Evolutionary conservation across 1,140 invertebrate species (phyloP), one percentile per base, ranked within the genome.

Genomic region (Zophobas morio): DNA sequence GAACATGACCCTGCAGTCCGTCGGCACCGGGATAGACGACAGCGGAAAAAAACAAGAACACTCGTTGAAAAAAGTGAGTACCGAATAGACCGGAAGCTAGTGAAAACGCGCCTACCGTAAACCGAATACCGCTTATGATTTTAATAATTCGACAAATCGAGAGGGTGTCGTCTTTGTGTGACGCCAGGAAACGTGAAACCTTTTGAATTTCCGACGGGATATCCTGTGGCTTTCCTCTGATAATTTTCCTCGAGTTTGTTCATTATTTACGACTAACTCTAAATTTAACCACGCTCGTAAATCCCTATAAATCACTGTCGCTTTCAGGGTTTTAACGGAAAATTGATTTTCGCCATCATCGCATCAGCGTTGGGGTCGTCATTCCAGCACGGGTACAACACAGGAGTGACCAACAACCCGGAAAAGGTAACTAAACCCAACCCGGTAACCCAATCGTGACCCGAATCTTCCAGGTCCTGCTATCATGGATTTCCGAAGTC

Each of bases 371-470:
- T 95, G 49, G 91, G 96, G 60, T 96, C 95, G 0, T 91, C 94
- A 1, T 97, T 97, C 85, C 95, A 97, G 84, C 95, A 97, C 89
- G 96, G 96, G 4, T 97, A 96, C 88, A 96, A 97, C 84, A 96
- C 94, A 1, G 96, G 95, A 1, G 95, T 96, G 6, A 89, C 97
- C 42, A 96, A 97, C 84, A 90, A 94, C 32, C 94, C 96, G n/a
- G 90, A 93, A 87, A 84, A 86, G 81, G 94, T 96, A 88, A 89
- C 42, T 20, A 20, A 20, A 20, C 20, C 20, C 20, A 20, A 20
- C 20, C 20, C 20, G 20, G 20, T 20, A 20, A 20, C 20, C 20
- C 20, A 20, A 20, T 20, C 20, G 20, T 20, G 20, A 20, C 20
- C 20, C 20, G 20, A 20, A 20, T 20, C 20, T 20, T n/a, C 56